These are phyloP conservation scores for Leucoraja ocellata DNA, from an alignment of 2,797 vertebrate species.

Conservation along the genomic window DNA sequence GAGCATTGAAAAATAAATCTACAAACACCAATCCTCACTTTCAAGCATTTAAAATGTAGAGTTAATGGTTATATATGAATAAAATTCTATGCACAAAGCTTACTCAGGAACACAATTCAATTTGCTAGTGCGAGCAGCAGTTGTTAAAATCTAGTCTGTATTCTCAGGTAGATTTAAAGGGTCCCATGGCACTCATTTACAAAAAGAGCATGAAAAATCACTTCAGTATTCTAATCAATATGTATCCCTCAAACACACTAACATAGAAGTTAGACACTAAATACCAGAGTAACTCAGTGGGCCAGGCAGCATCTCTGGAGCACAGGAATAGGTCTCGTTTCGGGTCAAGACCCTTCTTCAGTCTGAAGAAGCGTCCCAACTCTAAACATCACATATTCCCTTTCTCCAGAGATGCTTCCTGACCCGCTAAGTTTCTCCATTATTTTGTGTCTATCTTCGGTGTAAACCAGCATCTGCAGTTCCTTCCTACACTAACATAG, in stretches of 20 bases:
- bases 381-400: no score
- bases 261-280: no score
- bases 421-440: no score
- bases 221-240: not conserved
- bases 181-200: not conserved
- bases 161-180: not conserved
- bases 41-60: not conserved
- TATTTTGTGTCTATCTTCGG: no score
- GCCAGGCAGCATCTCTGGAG: no score
- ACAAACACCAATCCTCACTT: not conserved
- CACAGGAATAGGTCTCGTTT: no score
- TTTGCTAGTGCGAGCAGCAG: not conserved
- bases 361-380: no score
- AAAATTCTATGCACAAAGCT: not conserved
- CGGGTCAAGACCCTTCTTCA: no score
- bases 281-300: no score
- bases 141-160: not conserved
- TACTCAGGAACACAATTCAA: not conserved
- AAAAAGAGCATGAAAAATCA: not conserved
- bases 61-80: not conserved
- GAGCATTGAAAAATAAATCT: not conserved
- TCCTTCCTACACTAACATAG: not conserved
- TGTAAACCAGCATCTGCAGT: no score
- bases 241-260: not conserved
- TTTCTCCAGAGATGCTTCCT: no score